Base-by-base conservation (phyloP, 1,140 invertebrate species). In the Calephelis nemesis region DNA sequence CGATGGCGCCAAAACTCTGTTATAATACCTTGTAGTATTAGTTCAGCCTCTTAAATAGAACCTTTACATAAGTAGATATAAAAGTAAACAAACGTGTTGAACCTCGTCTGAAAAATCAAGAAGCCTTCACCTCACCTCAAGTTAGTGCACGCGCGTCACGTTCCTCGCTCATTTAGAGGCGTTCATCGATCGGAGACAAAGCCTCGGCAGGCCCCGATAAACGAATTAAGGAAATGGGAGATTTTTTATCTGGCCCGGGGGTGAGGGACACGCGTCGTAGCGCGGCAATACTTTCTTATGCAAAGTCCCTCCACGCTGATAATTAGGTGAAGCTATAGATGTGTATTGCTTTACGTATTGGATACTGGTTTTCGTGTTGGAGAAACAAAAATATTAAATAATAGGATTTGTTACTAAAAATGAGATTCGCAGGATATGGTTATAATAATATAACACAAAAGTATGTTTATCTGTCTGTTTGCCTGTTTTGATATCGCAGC, bases 171-270 rank as follows among this genome's bases (percentile, higher is more conserved):
- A 90, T 90, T 90, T 89, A 80, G 79, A 79, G 77, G 77, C 82
- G 76, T 83, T 81, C 88, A 91, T 91, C 88, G 88, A 91, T 91
- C 88, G 87, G 82, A 89, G 88, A 91, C 88, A 91, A 91, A 89
- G 88, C 87, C 83, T 83, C 81, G 77, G 70, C 83, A 79, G 78
- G 80, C 79, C 81, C 87, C 88, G 87, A 91, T 89, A 91, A 91
- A 91, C 88, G 87, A 91, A 91, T 91, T 91, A 91, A 88, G 88
- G 88, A 91, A 89, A 89, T 88, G 87, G 87, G 85, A 91, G 88
- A 91, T 89, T 91, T 91, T 91, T 91, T 91, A 89, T 91, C 88
- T 86, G 86, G 82, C 78, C 79, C 77, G 82, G 71, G 71, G 76
- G 78, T 62, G 77, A 74, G 78, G 77, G 82, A 80, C 86, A 87